phyloP scores from a whole-genome alignment of 2,888 invertebrate species.

The Arrhopalites spinosus region DNA sequence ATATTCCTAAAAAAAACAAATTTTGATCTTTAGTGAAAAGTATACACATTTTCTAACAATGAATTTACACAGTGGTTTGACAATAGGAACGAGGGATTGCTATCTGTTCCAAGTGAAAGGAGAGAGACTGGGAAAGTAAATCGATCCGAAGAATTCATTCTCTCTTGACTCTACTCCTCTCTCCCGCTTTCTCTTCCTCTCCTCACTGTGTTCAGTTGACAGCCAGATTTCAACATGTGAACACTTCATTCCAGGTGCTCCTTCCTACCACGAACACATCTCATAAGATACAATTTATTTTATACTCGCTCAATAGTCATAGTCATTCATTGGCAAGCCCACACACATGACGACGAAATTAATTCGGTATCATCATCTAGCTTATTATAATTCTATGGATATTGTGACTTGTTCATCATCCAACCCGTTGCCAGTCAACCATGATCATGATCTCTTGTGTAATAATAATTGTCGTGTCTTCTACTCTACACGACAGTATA shows the following conservation, averaged over 20 bases:
- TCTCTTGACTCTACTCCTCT: not conserved
- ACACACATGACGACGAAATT: too few species aligned
- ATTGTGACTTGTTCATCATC: not conserved
- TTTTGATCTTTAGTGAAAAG: too few species aligned
- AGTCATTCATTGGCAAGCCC: not conserved
- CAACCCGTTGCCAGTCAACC: not conserved
- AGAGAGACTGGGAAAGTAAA: not conserved
- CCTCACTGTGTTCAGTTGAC: not conserved
- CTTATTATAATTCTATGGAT: not conserved
- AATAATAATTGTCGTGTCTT: too few species aligned
- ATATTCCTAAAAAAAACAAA: too few species aligned
- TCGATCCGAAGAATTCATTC: not conserved
- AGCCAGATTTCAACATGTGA: not conserved
- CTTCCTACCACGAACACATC: not conserved
- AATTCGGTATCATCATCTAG: not conserved
- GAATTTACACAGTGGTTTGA: too few species aligned
- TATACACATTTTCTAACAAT: too few species aligned
- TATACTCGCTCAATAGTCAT: not conserved
- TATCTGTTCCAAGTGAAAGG: not conserved
- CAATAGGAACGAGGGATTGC: too few species aligned
- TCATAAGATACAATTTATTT: not conserved
- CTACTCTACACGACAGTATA: too few species aligned
- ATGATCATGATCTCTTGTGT: too few species aligned
- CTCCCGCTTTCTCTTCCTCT: not conserved
- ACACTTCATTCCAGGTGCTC: not conserved